phyloP scores from a whole-genome alignment of 1,140 invertebrate species.

The Parapsyche elsis region DNA sequence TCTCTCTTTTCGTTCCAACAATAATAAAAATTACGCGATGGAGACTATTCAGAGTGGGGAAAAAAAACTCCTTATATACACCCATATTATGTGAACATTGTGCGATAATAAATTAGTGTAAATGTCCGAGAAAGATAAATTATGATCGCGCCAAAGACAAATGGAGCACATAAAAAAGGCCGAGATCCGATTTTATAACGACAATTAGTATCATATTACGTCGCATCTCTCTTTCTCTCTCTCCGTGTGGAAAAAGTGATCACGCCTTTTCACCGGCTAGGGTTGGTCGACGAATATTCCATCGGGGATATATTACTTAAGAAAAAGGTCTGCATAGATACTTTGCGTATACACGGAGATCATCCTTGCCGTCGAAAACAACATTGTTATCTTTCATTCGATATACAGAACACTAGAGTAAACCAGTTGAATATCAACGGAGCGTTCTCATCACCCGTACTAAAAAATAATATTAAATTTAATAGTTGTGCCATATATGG shows the following conservation, averaged over 20 bases:
- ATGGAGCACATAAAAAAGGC: constrained; percentile 52
- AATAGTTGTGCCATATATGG: too few species aligned
- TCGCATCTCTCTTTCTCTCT: not conserved
- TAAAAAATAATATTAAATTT: too few species aligned
- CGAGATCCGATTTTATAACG: constrained; percentile 55
- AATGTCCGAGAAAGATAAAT: constrained; percentile 54
- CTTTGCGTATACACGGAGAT: not conserved
- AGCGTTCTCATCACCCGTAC: too few species aligned
- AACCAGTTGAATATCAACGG: too few species aligned
- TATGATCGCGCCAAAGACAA: constrained; percentile 54
- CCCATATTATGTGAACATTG: constrained; percentile 37
- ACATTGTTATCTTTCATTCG: too few species aligned
- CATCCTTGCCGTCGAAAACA: not conserved
- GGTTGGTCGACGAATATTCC: too few species aligned
- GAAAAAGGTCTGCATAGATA: not conserved
- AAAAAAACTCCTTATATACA: not conserved
- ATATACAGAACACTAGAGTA: too few species aligned
- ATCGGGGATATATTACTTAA: too few species aligned
- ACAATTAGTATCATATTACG: constrained; percentile 55
- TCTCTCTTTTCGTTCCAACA: not conserved
- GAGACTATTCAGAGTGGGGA: not conserved
- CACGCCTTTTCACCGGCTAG: not conserved
- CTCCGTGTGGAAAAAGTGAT: not conserved
- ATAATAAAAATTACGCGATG: not conserved
- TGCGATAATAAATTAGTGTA: constrained; percentile 50